Evolutionary conservation across 2,888 invertebrate genomes (phyloP).

Genomic region (Tridacna gigas): DNA sequence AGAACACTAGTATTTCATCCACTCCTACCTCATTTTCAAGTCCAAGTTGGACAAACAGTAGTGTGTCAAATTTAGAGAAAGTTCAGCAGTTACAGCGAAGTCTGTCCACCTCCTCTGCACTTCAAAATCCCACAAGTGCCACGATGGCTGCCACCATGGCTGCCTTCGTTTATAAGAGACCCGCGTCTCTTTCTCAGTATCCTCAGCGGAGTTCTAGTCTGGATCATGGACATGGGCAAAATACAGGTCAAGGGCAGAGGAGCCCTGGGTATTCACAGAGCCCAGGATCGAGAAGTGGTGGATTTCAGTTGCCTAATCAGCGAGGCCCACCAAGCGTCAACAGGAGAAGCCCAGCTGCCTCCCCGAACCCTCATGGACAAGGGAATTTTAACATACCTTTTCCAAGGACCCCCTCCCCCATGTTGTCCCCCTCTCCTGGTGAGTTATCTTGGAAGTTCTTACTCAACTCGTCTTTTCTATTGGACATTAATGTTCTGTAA

Average conservation of each 20-base stretch:
- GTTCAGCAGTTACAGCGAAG: constrained; percentile 57
- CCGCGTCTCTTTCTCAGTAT: constrained; percentile 58
- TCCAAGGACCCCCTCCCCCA: constrained; percentile 65
- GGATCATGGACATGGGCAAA: constrained; percentile 61
- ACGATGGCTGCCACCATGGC: constrained; percentile 20
- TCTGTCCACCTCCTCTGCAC: constrained; percentile 43
- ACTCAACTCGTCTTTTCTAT: too few species aligned
- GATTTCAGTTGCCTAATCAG: constrained; percentile 68
- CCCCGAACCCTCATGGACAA: constrained; percentile 57
- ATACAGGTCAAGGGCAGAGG: constrained; percentile 64
- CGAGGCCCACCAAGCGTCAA: constrained; percentile 61
- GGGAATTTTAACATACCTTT: constrained; percentile 62
- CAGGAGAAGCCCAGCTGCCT: constrained; percentile 73
- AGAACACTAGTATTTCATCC: constrained; percentile 29
- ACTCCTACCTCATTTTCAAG: constrained; percentile 48
- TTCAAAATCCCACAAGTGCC: constrained; percentile 14
- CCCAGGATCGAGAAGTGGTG: constrained; percentile 59
- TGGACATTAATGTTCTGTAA: too few species aligned
- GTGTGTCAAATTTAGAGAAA: constrained; percentile 48
- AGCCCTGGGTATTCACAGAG: constrained; percentile 70
- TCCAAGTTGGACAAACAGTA: constrained; percentile 29
- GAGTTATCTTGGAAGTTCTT: not conserved
- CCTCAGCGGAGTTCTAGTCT: constrained; percentile 67
- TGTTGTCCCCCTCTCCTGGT: constrained; percentile 65
- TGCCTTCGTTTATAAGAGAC: constrained; percentile 31